Base-by-base conservation (phyloP, 2,113 vertebrate species). In the Siniperca knerii region DNA sequence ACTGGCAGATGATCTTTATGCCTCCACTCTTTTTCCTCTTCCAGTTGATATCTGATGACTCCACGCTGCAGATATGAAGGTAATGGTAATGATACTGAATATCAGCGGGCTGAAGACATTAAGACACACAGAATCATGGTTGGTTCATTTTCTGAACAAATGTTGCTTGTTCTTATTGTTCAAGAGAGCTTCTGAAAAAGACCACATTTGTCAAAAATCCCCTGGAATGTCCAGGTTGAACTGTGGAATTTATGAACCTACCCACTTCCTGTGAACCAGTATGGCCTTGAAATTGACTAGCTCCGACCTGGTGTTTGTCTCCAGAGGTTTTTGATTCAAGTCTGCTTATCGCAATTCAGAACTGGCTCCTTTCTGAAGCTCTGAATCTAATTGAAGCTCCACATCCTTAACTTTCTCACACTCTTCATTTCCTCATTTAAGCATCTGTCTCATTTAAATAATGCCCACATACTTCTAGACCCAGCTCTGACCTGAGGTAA, bases 11-110 rank as follows among this genome's bases (percentile, higher is more conserved):
- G 44, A 99, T 99, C 91, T 98, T 98, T 77, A 99, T 99, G 23
- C 98, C 98, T 6, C 97, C 98, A 0, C 98, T 99, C 89, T 99
- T 99, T 84, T 97, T 99, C 94, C 95, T 97, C 88, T 98, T 99
- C 98, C 98, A 99, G 94, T 97, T 98, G 79, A 99, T 96, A 1
- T 99, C 97, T 0, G 98, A 98, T 3, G 98, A 99, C 89, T 99
- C 98, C 0, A 99, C 97, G 0, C 98, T 99, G 93, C 11, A 60
- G 37, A 54, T 40, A n/a, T 62, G 7, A 16, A 52, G 15, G 48
- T 50, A 15, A 50, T 1, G 6, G 3, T 72, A 52, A 64, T 12
- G 1, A 73, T 10, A 50, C 6, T 44, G 9, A 46, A 33, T 21
- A 8, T 74, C n/a, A 46, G 54, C 40, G 1, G 35, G 5, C 4